Conservation (phyloP, 2,113 vertebrate genomes). For the Apus apus region DNA sequence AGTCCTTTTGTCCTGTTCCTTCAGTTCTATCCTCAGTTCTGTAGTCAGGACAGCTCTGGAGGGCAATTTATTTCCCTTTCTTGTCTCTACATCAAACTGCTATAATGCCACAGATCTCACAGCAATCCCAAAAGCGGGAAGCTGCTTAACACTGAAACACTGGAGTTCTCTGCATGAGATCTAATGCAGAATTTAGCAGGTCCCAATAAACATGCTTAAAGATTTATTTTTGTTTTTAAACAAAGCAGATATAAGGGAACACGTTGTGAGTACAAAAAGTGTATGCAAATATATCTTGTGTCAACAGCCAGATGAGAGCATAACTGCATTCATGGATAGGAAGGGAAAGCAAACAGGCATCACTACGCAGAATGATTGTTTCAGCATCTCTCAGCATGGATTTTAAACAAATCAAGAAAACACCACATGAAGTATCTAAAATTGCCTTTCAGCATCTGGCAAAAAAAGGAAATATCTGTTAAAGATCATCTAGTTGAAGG, state of each 20-base stretch:
- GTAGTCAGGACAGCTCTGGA: background rate
- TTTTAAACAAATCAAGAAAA: conserved; percentile 36
- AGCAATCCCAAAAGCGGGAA: background rate
- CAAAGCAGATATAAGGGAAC: background rate
- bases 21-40: background rate
- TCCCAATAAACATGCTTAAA: background rate
- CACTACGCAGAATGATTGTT: background rate
- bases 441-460: conserved; percentile 32
- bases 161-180: background rate
- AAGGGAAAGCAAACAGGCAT: background rate
- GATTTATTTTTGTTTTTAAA: background rate
- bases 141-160: background rate
- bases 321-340: background rate
- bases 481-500: background rate
- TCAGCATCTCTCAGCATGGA: conserved; percentile 10
- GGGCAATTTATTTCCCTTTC: background rate
- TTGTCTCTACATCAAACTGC: background rate
- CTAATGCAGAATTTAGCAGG: background rate
- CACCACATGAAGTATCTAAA: conserved; percentile 31
- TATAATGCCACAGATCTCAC: background rate
- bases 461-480: conserved; percentile 42
- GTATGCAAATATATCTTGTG: background rate
- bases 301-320: background rate
- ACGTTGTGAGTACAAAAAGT: background rate
- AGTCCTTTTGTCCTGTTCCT: background rate